Percentiles rank a stretch among this genome's conserved stretches.
Evolutionary conservation across 2,797 vertebrate species (phyloP).

Genomic region (Eidolon dupreanum): DNA sequence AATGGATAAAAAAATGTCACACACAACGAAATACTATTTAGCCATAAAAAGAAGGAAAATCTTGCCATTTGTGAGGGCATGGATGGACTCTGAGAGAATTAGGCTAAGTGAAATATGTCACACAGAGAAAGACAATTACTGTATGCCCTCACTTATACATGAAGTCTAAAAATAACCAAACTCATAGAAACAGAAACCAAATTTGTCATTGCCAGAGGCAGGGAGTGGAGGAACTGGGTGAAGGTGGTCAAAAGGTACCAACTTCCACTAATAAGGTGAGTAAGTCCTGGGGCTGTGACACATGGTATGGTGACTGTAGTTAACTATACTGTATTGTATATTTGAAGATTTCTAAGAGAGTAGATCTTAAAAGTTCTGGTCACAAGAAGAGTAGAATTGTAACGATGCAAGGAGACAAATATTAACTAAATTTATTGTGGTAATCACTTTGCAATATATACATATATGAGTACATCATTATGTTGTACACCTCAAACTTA

Average conservation of each 20-base stretch:
- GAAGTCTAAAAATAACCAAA: not conserved
- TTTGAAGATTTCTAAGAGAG: not conserved
- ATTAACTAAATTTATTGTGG: not conserved
- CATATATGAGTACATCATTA: not conserved
- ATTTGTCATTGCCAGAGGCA: not conserved
- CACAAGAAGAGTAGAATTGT: not conserved
- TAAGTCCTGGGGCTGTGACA: not conserved
- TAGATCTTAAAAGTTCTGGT: not conserved
- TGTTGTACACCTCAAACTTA: not conserved
- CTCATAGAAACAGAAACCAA: not conserved
- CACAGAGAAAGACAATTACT: not conserved
- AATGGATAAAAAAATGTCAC: not conserved
- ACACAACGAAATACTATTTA: not conserved
- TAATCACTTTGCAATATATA: not conserved
- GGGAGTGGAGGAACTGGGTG: not conserved
- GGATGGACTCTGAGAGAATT: not conserved
- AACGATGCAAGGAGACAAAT: not conserved
- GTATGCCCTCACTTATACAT: not conserved
- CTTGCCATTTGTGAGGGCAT: not conserved
- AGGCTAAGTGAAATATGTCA: not conserved
- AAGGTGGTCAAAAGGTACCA: not conserved
- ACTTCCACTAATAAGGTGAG: not conserved
- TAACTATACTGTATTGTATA: not conserved
- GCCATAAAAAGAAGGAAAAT: not conserved
- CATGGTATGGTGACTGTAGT: not conserved